Evolutionary conservation across 2,113 vertebrate species (phyloP), one percentile per base, ranked within the genome.

Genomic region (Catharus minimus): DNA sequence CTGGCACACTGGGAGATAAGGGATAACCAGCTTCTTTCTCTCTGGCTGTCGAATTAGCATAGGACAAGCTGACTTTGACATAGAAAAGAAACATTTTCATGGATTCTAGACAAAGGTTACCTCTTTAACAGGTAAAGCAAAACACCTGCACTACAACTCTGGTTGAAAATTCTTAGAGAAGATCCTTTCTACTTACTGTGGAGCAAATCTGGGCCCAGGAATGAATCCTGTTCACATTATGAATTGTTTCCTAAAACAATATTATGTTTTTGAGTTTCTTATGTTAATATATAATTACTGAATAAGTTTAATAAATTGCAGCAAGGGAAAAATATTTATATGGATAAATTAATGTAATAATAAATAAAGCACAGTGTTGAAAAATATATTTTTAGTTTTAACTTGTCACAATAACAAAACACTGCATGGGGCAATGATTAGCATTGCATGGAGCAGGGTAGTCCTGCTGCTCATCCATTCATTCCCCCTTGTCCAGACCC

Each of bases 401-500:
- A 9, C 55, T 47, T 75, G 5, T 66, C 32, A 47, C 10, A 39
- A n/a, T 23, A 64, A 23, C 1, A 1, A 69, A n/a, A 19, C 4
- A 11, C 10, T 38, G 38, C 38, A 38, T 38, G 38, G 38, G 38
- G 38, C 38, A 28, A 33, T 77, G 8, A 1, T 69, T 52, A 69
- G 0, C 32, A 28, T 18, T 78, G 14, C 16, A 44, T 3, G 1
- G 24, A 5, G 5, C 33, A 66, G 36, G 3, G 6, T 38, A 55
- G 7, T 32, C 26, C 49, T 57, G 46, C 7, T 76, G 18, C 17
- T 57, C 38, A n/a, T 28, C 4, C 16, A 80, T 16, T 2, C 9
- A 27, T 39, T 57, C 23, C 3, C 18, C 9, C 4, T 27, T 27
- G 8, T 32, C 14, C 23, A 41, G 7, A 1, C 0, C 9, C 28